A percentile compares a stretch with the other conserved stretches of the same genome.
phyloP scores from a whole-genome alignment of 2,113 vertebrate species.

The Cynopterus brachyotis region DNA sequence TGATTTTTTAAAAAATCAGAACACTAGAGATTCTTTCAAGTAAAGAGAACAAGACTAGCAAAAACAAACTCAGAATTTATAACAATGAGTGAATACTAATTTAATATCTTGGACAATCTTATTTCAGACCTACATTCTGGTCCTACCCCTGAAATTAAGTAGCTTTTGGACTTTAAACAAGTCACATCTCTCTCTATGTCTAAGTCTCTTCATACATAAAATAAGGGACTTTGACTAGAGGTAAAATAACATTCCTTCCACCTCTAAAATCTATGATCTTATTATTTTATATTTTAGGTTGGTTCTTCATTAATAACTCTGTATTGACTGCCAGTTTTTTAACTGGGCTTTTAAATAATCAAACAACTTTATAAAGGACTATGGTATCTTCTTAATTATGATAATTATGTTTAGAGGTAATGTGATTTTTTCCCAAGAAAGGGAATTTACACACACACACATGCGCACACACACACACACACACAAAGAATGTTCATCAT shows the following conservation, averaged over 20 bases:
- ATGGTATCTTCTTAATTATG: background rate
- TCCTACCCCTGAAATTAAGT: background rate
- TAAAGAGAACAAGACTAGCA: background rate
- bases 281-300: background rate
- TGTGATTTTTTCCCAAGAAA: background rate
- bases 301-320: conserved; percentile 1
- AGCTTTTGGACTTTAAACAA: background rate
- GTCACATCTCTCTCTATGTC: background rate
- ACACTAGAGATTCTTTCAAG: background rate
- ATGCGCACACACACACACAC: background rate
- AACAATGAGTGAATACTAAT: background rate
- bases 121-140: background rate
- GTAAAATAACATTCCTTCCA: background rate
- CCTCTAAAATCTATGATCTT: background rate
- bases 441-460: background rate
- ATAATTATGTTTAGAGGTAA: background rate
- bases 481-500: background rate
- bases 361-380: background rate
- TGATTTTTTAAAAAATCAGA: background rate
- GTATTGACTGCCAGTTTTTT: background rate
- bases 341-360: background rate
- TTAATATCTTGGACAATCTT: background rate
- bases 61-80: background rate
- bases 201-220: conserved; percentile 11
- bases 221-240: background rate